A percentile compares a stretch with the other conserved stretches of the same genome.
Evolutionary conservation across 2,888 invertebrate species (phyloP).

Genomic region (Ormyrus nitidulus): DNA sequence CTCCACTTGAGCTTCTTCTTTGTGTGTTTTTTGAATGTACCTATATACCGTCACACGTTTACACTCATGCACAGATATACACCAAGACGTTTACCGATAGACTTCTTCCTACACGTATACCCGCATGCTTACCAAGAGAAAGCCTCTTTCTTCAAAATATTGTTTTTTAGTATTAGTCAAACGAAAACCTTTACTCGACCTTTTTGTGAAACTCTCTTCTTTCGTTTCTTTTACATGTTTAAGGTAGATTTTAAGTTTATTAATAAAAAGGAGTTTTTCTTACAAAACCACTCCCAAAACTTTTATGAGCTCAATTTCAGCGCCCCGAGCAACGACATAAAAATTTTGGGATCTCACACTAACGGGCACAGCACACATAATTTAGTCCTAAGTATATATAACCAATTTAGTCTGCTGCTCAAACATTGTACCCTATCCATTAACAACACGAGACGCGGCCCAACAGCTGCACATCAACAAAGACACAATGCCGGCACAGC

Average conservation of each 20-base stretch:
- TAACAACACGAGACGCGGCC: constrained; percentile 31
- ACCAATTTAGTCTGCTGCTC: constrained; percentile 72
- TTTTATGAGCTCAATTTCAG: too few species aligned
- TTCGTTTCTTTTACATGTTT: background rate
- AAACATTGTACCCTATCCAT: constrained; percentile 41
- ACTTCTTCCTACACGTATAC: background rate
- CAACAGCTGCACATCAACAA: constrained; percentile 13
- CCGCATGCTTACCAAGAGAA: constrained; percentile 9
- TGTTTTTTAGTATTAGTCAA: too few species aligned
- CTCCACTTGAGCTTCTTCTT: background rate
- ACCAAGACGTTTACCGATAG: too few species aligned
- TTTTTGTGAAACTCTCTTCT: too few species aligned
- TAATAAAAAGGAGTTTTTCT: background rate
- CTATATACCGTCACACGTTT: background rate
- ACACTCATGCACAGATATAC: background rate
- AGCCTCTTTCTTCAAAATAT: too few species aligned
- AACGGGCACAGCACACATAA: background rate
- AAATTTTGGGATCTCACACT: background rate
- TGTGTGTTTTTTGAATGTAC: background rate
- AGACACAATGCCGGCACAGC: background rate
- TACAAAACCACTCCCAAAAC: background rate
- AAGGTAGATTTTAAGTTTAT: background rate
- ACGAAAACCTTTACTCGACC: too few species aligned
- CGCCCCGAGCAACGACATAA: constrained; percentile 14
- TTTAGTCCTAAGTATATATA: constrained; percentile 59